Percentiles rank a stretch among this genome's conserved stretches.
Conservation (phyloP, 2,888 invertebrate genomes). For the Pharmacophagus antenor region DNA sequence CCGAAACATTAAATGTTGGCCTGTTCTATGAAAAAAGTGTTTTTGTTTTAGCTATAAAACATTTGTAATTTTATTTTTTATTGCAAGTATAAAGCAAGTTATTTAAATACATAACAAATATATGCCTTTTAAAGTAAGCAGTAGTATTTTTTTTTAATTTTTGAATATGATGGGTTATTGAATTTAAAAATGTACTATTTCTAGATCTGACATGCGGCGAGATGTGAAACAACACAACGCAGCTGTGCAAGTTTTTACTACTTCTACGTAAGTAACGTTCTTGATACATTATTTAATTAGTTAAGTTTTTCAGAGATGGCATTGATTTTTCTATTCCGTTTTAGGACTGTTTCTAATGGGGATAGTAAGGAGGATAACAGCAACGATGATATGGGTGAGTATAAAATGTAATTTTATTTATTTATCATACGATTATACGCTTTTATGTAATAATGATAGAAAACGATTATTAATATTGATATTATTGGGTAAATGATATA, state of each 20-base stretch:
- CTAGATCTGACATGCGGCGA: not conserved
- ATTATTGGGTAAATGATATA: too few species aligned
- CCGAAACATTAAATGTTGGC: not conserved
- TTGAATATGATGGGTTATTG: not conserved
- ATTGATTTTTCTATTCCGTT: not conserved
- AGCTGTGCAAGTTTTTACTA: slow-evolving; percentile 10
- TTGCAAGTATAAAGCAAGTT: too few species aligned
- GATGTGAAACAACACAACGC: slow-evolving; percentile 3
- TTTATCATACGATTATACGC: too few species aligned
- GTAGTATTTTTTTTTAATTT: too few species aligned
- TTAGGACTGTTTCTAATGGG: not conserved
- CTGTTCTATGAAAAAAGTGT: too few species aligned
- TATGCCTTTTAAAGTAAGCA: too few species aligned
- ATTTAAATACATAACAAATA: too few species aligned
- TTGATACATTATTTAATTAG: not conserved
- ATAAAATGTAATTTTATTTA: not conserved
- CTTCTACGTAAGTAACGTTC: slow-evolving; percentile 15
- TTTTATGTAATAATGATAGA: too few species aligned
- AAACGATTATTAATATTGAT: too few species aligned
- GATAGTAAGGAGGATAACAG: not conserved
- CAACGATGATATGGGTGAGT: not conserved
- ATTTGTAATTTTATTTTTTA: too few species aligned
- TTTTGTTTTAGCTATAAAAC: too few species aligned
- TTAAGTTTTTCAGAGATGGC: not conserved
- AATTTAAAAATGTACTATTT: not conserved